Evolutionary conservation across 2,113 vertebrate genomes (phyloP), one percentile per base, ranked within the genome.

Genomic region (Paramormyrops kingsleyae): DNA sequence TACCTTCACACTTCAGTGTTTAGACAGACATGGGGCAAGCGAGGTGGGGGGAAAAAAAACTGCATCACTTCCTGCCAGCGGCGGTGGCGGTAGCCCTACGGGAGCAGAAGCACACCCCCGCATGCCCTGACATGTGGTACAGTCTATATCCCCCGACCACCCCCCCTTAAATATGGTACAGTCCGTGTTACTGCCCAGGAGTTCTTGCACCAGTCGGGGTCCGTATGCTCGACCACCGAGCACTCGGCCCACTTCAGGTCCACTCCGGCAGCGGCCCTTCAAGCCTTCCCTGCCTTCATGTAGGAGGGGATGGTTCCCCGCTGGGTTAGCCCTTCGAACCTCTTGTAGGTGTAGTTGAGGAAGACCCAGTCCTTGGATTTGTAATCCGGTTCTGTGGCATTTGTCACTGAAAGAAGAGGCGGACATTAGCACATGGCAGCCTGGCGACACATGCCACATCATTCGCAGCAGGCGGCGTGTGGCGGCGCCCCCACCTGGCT

Each of bases 341-440:
- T 97, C 92, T 99, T 99, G 95, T 99, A 99, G n/a, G 99, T 99
- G 83, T 99, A 99, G 95, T 99, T 99, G 92, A 99, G 97, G 93
- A 99, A 99, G 91, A 99, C 98, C 98, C 99, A 99, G 96, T 99
- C 99, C 97, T 99, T 99, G 88, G 98, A 99, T 93, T 99, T 99
- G 94, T 98, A 99, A 96, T 99, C 98, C 0, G 98, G 96, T 93
- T 99, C 99, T 0, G 98, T 97, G 3, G 97, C 93, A 66, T 98
- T 99, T 93, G 97, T 97, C 96, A 97, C 97, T 97, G 49, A 88
- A 93, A 93, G 89, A 70, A 77, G 84, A 74, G 50, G 12, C 15
- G 2, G 88, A 92, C 88, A 86, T 4, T 21, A 87, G 91, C 21
- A 44, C 87, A 80, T 90, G 85, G 83, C 44, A 91, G 86, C 85